Evolutionary conservation across 1,140 invertebrate genomes (phyloP), one percentile per base, ranked within the genome.

Genomic region (Platyscapa corneri): DNA sequence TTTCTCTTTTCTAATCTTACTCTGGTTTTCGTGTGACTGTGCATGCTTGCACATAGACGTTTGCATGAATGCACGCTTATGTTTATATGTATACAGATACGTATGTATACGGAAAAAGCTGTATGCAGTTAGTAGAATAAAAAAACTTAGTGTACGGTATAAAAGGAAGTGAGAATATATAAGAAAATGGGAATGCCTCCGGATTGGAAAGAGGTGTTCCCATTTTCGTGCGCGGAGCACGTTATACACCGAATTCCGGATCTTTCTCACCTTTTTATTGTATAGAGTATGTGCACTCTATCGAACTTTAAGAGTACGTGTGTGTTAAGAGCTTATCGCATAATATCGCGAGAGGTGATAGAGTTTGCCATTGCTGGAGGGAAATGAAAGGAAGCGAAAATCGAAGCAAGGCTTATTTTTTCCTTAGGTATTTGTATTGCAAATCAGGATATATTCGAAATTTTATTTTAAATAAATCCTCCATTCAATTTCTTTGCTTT

Each of bases 101-200:
- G 5, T 12, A 46, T 5, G 12, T 27, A 60, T 60, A 60, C 23
- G 23, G 20, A 27, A 27, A 60, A 60, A 27, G 23, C 23, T 60
- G 56, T 27, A 27, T 23, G 56, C 23, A 27, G 20, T 60, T 60
- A 60, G 23, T 60, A 60, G 6, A 60, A 60, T 27, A 60, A 23
- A 27, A 60, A 60, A 60, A 60, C 56, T 2, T 27, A 27, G 56
- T 10, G 27, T 42, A 46, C 72, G 23, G 12, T 46, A 46, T n/a
- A 20, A 37, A 75, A 39, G 39, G 8, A 75, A 46, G 72, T 42
- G 16, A 39, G 23, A 60, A 60, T 77, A 30, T 56, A 23, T 64
- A 64, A 79, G 77, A 79, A 79, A 79, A 60, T 64, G 20, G 34
- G 56, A 79, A 37, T 23, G 39, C 34, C 39, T 79, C 56, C 34